Evolutionary conservation across 1,140 invertebrate species (phyloP).

Genomic region (Probaryconus sp.): DNA sequence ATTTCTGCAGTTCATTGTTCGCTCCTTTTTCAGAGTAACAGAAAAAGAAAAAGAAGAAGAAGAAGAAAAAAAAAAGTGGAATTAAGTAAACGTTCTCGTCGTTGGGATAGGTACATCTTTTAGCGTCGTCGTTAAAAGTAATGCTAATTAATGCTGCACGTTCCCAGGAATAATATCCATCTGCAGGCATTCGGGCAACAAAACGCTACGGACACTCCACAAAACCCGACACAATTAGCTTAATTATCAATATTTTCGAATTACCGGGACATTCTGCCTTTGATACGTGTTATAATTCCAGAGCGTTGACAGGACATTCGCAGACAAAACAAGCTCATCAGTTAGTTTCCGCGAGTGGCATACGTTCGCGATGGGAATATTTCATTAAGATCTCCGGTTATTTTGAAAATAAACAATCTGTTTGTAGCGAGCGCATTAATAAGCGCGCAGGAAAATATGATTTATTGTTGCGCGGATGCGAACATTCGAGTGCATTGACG

Average conservation of each 20-base stretch:
- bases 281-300: conserved; percentile 42
- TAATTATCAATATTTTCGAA: conserved; percentile 49
- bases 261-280: conserved; percentile 6
- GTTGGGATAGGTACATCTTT: no score
- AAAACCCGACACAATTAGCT: conserved; percentile 34
- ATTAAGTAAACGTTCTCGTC: no score
- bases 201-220: background rate
- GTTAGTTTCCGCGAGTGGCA: conserved; percentile 24
- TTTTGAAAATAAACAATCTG: conserved; percentile 56
- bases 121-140: background rate
- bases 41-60: no score
- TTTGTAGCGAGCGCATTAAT: conserved; percentile 49
- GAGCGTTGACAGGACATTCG: conserved; percentile 35
- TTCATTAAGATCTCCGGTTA: conserved; percentile 52
- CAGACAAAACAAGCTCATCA: conserved; percentile 54
- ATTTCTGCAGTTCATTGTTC: no score
- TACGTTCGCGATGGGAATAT: conserved; percentile 39
- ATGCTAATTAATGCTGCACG: conserved; percentile 15
- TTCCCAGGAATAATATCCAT: background rate
- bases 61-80: no score
- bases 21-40: no score
- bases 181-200: background rate
- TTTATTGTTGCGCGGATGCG: conserved; percentile 52
- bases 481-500: conserved; percentile 52
- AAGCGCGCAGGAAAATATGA: conserved; percentile 51